A percentile compares a stretch with the other conserved stretches of the same genome.
Evolutionary conservation across 2,888 invertebrate species (phyloP).

Genomic region (Cyaniris semiargus): DNA sequence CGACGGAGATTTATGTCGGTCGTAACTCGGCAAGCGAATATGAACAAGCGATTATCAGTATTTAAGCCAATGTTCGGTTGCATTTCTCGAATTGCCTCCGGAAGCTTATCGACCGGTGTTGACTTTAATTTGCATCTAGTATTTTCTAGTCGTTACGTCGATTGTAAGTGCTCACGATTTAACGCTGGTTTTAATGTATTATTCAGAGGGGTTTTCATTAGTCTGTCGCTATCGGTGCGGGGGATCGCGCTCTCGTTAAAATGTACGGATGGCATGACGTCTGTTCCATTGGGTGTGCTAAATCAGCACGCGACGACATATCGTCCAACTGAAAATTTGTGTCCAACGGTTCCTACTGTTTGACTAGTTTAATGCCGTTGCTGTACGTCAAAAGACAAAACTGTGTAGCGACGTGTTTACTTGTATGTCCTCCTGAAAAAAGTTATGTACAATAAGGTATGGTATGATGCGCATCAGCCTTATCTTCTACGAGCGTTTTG

Average conservation of each 20-base stretch:
- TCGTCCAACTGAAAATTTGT: constrained; percentile 53
- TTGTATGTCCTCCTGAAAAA: no score
- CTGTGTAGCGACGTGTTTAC: not conserved
- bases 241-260: constrained; percentile 78
- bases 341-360: not conserved
- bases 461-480: no score
- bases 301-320: constrained; percentile 60
- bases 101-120: constrained; percentile 70
- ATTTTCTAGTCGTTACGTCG: constrained; percentile 68
- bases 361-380: constrained; percentile 34
- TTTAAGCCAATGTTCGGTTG: constrained; percentile 49
- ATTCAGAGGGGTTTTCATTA: constrained; percentile 80
- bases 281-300: constrained; percentile 63
- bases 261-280: constrained; percentile 78
- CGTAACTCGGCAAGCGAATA: constrained; percentile 15
- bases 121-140: constrained; percentile 76
- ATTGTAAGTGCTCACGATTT: constrained; percentile 78
- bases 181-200: constrained; percentile 80
- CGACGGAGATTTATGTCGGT: constrained; percentile 38
- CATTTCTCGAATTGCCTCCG: constrained; percentile 64
- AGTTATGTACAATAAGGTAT: no score
- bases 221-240: constrained; percentile 72
- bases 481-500: not conserved
- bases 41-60: constrained; percentile 54
- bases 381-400: constrained; percentile 11